Evolutionary conservation across 1,140 invertebrate genomes (phyloP).

Genomic region (Argopecten irradians): DNA sequence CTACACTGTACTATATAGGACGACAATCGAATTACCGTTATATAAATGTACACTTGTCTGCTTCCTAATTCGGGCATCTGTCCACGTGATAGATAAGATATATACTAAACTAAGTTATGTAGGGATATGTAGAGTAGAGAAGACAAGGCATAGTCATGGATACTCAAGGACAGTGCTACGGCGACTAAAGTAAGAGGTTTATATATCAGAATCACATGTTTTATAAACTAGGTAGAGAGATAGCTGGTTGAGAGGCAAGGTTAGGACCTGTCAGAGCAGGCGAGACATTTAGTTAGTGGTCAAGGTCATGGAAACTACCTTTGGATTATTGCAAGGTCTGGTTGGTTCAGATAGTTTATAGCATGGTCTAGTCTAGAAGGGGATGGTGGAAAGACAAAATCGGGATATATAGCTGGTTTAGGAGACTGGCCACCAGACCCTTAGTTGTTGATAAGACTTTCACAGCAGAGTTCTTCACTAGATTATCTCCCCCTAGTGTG

Average conservation of each 20-base stretch:
- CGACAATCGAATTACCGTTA: background rate
- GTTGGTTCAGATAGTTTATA: too few species aligned
- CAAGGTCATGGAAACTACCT: background rate
- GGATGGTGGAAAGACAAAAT: too few species aligned
- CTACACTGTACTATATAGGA: background rate
- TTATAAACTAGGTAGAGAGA: background rate
- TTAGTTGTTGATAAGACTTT: too few species aligned
- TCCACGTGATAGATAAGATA: too few species aligned
- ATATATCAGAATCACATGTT: background rate
- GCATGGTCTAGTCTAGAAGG: too few species aligned
- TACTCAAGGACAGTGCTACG: background rate
- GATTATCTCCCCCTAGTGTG: too few species aligned
- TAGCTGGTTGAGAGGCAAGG: background rate
- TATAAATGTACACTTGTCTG: background rate
- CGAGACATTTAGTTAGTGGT: background rate
- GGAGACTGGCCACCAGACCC: too few species aligned
- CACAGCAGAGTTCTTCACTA: too few species aligned
- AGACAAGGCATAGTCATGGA: background rate
- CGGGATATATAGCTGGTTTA: too few species aligned
- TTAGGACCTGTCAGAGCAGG: background rate
- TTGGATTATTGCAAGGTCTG: background rate
- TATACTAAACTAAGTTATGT: too few species aligned
- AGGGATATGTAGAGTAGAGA: background rate
- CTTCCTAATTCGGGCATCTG: background rate
- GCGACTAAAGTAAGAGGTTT: background rate